A percentile compares a stretch with the other conserved stretches of the same genome.
These are phyloP conservation scores for Streptopelia turtur DNA, from an alignment of 2,797 vertebrate species.

Conservation along the genomic window DNA sequence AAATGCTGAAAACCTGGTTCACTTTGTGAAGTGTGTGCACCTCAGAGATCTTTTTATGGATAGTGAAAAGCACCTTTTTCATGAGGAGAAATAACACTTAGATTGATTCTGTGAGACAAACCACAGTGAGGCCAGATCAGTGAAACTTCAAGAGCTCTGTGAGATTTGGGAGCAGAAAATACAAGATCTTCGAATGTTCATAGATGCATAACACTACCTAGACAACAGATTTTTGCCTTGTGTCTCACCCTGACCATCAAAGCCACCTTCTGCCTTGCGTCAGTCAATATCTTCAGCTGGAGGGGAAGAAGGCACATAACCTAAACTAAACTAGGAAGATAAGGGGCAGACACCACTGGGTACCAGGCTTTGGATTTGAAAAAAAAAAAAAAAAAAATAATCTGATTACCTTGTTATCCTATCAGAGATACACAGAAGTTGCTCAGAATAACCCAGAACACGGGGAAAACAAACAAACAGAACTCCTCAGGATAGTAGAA, in stretches of 20 bases:
- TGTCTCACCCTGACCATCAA: neutral
- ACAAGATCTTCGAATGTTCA: neutral
- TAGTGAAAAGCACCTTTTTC: neutral
- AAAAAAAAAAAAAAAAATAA: neutral
- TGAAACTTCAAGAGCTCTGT: neutral
- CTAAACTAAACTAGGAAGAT: neutral
- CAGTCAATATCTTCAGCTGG: neutral
- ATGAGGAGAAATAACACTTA: neutral
- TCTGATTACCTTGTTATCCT: neutral
- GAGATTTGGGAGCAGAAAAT: neutral
- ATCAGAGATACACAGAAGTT: neutral
- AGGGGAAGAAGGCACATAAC: neutral
- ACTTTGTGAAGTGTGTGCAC: neutral
- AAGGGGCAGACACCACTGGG: neutral
- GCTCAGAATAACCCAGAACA: neutral
- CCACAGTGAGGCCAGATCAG: neutral
- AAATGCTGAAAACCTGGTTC: neutral
- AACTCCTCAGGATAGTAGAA: neutral
- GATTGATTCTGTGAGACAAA: neutral
- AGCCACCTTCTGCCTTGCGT: neutral
- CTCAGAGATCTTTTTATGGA: neutral
- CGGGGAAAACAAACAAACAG: no score
- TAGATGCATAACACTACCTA: neutral
- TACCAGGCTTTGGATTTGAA: neutral
- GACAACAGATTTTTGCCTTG: neutral